A percentile compares a stretch with the other conserved stretches of the same genome.
phyloP scores from a whole-genome alignment of 2,888 invertebrate species.

The Brenthis ino region DNA sequence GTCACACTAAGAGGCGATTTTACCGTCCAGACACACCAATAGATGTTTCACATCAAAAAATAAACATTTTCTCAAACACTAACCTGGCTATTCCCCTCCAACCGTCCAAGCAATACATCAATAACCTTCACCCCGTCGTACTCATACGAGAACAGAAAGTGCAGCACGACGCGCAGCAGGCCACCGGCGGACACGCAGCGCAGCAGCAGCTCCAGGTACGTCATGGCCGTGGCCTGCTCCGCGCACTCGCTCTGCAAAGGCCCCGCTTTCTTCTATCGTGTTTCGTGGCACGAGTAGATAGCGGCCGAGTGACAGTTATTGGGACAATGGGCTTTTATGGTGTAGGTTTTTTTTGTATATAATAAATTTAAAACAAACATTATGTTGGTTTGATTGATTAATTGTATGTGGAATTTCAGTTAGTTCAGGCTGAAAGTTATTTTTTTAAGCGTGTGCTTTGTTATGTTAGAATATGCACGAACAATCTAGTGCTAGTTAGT shows the following conservation, averaged over 20 bases:
- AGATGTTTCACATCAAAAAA: no score
- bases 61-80: conserved; percentile 41
- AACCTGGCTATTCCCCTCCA: conserved; percentile 89
- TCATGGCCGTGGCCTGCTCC: conserved; percentile 95
- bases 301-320: conserved; percentile 62
- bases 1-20: no score
- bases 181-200: conserved; percentile 93
- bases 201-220: conserved; percentile 95
- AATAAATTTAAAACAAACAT: not conserved
- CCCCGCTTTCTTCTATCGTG: conserved; percentile 70
- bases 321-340: conserved; percentile 28
- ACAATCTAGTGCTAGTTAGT: conserved; percentile 16
- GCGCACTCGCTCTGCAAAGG: conserved; percentile 90
- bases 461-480: conserved; percentile 15
- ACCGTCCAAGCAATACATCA: conserved; percentile 90
- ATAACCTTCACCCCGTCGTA: conserved; percentile 93
- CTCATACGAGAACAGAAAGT: conserved; percentile 90
- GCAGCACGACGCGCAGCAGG: conserved; percentile 90
- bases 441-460: conserved; percentile 8
- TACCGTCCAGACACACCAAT: no score
- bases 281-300: conserved; percentile 35
- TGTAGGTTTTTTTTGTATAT: no score
- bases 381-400: not conserved
- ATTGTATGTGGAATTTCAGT: not conserved
- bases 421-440: conserved; percentile 4